Evolutionary conservation across 1,140 invertebrate species (phyloP), one percentile per base, ranked within the genome.

Genomic region (Euschistus heros): DNA sequence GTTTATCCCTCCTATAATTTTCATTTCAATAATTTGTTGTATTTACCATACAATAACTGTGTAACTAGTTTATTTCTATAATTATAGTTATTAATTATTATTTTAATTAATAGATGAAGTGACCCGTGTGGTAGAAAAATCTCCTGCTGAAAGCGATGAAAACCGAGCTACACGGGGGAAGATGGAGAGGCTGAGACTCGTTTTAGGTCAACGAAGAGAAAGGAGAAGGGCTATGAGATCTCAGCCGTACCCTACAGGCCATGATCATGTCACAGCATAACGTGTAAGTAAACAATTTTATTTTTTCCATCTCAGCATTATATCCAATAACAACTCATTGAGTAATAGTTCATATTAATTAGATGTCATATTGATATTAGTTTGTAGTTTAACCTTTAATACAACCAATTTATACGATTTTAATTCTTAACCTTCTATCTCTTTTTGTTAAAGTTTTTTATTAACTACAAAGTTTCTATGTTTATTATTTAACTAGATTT

Each of bases 201-300:
- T 94, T 33, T 89, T 95, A 88, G 89, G 91, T 69, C 89, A 94
- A 73, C 82, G 88, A 69, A 84, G 90, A 62, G 87, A 89, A 66
- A 81, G 88, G 63, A 82, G 91, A 37, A 84, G 86, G 73, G 89
- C 87, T 6, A 81, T 90, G 65, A 85, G 91, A 70, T 80, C 89
- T 62, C 78, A 78, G 18, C 72, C 72, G 14, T 72, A 72, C 54
- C 66, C 66, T 47, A 67, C 68, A 17, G 33, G 60, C 5, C 47
- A 62, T 20, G 61, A 62, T 17, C 67, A 62, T 18, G 59, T 64
- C 24, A 63, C 63, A 13, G 59, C 67, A 47, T 65, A 64, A 65
- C 67, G 24, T 20, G 54, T 57, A 57, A 50, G n/a, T 50, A 24
- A 57, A 57, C 2, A 24, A 54, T 6, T 22, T 24, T 20, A 54